phyloP scores from a whole-genome alignment of 2,797 vertebrate genomes.

The Macropodus opercularis region DNA sequence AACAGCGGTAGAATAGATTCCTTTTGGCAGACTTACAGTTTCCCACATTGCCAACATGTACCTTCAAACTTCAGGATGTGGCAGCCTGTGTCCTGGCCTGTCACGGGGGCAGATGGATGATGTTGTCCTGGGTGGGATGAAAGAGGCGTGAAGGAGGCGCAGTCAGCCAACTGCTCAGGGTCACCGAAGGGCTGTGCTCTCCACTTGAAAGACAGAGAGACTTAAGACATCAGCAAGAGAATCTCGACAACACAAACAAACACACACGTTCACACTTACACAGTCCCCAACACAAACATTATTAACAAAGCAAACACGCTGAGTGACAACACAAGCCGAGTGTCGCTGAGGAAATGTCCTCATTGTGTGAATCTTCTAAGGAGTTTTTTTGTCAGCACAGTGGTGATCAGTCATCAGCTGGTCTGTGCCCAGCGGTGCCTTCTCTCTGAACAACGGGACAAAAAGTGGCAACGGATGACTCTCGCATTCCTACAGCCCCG shows the following conservation, averaged over 20 bases:
- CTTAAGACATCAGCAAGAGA: conserved; percentile 38
- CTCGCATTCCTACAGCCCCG: not conserved
- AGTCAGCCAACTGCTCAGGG: conserved; percentile 75
- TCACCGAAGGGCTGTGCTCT: conserved; percentile 74
- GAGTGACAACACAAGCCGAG: conserved; percentile 38
- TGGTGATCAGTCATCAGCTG: not conserved
- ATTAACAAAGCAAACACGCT: conserved; percentile 67
- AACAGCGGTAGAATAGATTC: too few species aligned
- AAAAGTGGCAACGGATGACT: not conserved
- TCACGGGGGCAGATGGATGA: conserved; percentile 65
- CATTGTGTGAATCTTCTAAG: not conserved
- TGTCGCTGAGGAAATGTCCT: conserved; percentile 40
- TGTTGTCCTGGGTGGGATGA: conserved; percentile 66
- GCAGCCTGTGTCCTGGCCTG: conserved; percentile 34
- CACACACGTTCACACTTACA: conserved; percentile 28
- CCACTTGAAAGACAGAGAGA: conserved; percentile 53
- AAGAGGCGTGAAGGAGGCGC: conserved; percentile 73
- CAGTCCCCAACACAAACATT: conserved; percentile 61
- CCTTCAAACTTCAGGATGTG: conserved; percentile 5
- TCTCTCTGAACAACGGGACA: not conserved
- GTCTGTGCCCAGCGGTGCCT: not conserved
- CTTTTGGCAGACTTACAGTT: too few species aligned
- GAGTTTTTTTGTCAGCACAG: conserved; percentile 6
- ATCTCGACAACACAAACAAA: conserved; percentile 28
- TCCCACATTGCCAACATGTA: too few species aligned